Conservation (phyloP, 2,113 vertebrate genomes). For the Eupsittula cactorum region DNA sequence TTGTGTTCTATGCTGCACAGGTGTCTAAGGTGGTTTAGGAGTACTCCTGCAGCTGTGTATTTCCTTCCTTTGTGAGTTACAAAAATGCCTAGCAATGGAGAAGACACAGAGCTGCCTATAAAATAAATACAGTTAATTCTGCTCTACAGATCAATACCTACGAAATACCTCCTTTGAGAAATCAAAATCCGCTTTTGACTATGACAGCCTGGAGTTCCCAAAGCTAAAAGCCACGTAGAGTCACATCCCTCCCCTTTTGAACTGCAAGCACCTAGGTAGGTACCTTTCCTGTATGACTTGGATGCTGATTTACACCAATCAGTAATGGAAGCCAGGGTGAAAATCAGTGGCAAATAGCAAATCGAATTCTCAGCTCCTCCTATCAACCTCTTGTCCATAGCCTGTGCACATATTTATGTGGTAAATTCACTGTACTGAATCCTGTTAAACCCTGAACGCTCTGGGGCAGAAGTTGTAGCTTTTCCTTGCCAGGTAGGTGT, state of each 20-base stretch:
- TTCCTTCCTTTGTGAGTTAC: not conserved
- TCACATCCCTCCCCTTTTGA: not conserved
- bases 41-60: not conserved
- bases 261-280: not conserved
- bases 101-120: not conserved
- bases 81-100: not conserved
- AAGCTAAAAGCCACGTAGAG: not conserved
- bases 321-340: not conserved
- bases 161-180: not conserved
- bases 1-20: not conserved
- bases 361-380: not conserved
- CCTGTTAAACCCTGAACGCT: slow-evolving; percentile 27
- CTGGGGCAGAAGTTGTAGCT: slow-evolving; percentile 41
- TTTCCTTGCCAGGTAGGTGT: slow-evolving; percentile 70
- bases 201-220: fast-evolving
- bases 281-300: not conserved
- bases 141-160: not conserved
- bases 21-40: not conserved
- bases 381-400: not conserved
- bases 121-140: not conserved
- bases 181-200: not conserved
- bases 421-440: slow-evolving; percentile 23
- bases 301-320: not conserved
- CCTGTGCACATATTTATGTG: not conserved
- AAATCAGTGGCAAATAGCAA: not conserved